Evolutionary conservation across 2,888 invertebrate genomes (phyloP).

Genomic region (Halictus ligatus): DNA sequence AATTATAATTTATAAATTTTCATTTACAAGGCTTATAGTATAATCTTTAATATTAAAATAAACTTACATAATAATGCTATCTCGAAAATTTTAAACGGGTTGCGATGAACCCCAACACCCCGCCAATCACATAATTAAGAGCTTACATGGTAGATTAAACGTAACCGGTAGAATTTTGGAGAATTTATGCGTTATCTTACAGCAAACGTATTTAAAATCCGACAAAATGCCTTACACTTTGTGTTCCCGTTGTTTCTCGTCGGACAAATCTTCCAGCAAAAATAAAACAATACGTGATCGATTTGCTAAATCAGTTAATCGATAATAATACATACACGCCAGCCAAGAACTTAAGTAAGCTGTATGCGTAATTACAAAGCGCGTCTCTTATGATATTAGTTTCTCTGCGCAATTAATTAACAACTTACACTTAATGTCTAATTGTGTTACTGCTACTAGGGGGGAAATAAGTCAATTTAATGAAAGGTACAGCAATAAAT

Average conservation of each 20-base stretch:
- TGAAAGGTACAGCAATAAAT: slow-evolving; percentile 82
- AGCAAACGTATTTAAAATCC: slow-evolving; percentile 59
- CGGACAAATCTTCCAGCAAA: slow-evolving; percentile 30
- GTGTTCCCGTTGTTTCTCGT: slow-evolving; percentile 49
- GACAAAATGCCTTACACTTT: slow-evolving; percentile 58
- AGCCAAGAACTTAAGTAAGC: slow-evolving; percentile 70
- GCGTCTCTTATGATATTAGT: slow-evolving; percentile 63
- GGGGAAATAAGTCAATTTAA: slow-evolving; percentile 72
- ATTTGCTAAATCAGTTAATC: slow-evolving; percentile 43
- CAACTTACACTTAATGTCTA: slow-evolving; percentile 73
- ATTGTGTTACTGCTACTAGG: slow-evolving; percentile 71
- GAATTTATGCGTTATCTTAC: slow-evolving; percentile 59
- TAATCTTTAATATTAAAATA: slow-evolving; percentile 82
- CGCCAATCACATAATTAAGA: slow-evolving; percentile 67
- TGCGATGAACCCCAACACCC: slow-evolving; percentile 62
- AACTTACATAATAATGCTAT: slow-evolving; percentile 81
- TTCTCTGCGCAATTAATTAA: slow-evolving; percentile 72
- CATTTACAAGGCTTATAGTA: slow-evolving; percentile 82
- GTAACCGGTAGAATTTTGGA: slow-evolving; percentile 54
- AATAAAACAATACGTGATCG: background rate
- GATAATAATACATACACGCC: slow-evolving; percentile 49
- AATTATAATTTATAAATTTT: slow-evolving; percentile 83
- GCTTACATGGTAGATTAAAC: slow-evolving; percentile 56
- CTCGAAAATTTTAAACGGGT: slow-evolving; percentile 74
- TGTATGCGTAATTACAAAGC: slow-evolving; percentile 73